These are phyloP conservation scores for Argyresthia goedartella DNA, from an alignment of 2,888 invertebrate species.

Conservation along the genomic window DNA sequence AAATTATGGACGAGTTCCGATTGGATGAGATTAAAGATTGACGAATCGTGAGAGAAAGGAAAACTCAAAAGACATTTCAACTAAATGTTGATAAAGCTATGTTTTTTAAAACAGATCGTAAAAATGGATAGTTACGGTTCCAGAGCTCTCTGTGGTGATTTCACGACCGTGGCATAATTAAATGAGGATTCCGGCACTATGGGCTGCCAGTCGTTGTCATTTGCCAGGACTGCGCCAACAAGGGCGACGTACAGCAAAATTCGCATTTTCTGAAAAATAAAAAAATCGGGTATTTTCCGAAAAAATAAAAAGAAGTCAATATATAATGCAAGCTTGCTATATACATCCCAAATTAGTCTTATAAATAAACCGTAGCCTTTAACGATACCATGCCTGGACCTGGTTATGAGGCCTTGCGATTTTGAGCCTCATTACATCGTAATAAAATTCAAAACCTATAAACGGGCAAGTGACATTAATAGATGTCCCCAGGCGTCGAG, in stretches of 20 bases:
- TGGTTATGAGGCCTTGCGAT: too few species aligned
- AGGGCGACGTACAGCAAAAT: constrained; percentile 30
- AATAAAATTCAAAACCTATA: too few species aligned
- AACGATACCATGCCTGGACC: too few species aligned
- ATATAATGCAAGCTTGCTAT: background rate
- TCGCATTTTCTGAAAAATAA: constrained; percentile 46
- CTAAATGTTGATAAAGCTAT: too few species aligned
- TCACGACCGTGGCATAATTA: constrained; percentile 30
- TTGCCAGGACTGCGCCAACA: constrained; percentile 28
- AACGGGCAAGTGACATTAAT: too few species aligned
- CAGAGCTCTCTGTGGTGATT: constrained; percentile 34
- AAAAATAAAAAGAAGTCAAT: background rate
- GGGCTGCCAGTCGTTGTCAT: constrained; percentile 63
- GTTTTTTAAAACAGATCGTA: too few species aligned
- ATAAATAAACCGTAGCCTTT: background rate
- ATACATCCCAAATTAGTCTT: background rate
- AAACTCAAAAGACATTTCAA: too few species aligned
- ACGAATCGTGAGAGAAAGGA: too few species aligned
- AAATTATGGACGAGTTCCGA: too few species aligned
- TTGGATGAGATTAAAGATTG: too few species aligned
- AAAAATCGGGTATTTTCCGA: background rate
- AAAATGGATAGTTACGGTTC: constrained; percentile 7
- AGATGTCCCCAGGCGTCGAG: too few species aligned
- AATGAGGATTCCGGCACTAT: constrained; percentile 46
- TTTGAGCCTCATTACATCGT: too few species aligned